These are phyloP conservation scores for Naso thynnoides DNA, from an alignment of 2,797 vertebrate genomes.

Conservation along the genomic window DNA sequence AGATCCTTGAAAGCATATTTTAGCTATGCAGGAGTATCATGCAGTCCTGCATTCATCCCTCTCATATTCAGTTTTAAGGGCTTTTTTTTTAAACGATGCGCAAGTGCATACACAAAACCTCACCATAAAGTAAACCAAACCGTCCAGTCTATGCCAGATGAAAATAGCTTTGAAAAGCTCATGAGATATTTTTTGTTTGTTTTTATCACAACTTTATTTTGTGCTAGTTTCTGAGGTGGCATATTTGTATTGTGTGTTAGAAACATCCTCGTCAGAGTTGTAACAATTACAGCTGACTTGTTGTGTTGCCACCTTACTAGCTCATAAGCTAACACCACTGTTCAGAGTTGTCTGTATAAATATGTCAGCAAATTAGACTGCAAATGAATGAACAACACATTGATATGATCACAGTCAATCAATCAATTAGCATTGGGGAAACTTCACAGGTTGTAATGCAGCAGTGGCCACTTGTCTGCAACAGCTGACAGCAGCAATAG, in stretches of 20 bases:
- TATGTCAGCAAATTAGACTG: neutral
- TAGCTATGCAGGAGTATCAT: neutral
- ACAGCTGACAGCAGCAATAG: neutral
- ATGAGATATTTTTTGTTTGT: too few species aligned
- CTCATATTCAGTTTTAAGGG: neutral
- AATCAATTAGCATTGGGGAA: neutral
- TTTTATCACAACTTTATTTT: neutral
- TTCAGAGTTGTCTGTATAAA: neutral
- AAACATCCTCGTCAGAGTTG: neutral
- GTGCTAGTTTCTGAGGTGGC: neutral
- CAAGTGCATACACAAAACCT: neutral
- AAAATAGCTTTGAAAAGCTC: too few species aligned
- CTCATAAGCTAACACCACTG: constrained; percentile 14
- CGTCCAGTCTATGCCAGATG: too few species aligned
- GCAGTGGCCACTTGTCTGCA: neutral
- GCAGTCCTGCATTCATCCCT: neutral
- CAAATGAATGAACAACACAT: neutral
- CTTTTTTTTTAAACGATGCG: neutral
- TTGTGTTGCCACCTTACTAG: neutral
- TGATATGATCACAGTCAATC: neutral
- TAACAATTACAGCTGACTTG: neutral
- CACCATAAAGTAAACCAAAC: too few species aligned
- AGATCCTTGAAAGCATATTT: neutral
- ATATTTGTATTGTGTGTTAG: neutral
- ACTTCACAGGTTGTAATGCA: neutral